Base-by-base conservation (phyloP, 2,113 vertebrate species). In the Aplodontia rufa region DNA sequence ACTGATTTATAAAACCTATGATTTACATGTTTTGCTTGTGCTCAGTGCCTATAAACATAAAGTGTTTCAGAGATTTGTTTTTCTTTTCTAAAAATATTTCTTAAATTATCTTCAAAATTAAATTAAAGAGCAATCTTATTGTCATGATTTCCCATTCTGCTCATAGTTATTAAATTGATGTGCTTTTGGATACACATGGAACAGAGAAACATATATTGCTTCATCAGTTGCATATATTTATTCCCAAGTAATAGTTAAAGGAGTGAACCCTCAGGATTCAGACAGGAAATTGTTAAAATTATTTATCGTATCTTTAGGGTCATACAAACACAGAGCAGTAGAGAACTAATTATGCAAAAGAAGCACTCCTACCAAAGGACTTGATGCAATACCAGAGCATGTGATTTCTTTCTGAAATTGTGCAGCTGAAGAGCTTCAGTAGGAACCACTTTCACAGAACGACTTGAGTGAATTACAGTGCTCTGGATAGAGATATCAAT, bases 161-260 rank as follows among this genome's bases (percentile, higher is more conserved):
- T 82, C n/a, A 60, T 45, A 78, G 16, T 64, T 28, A 3, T 81
- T 74, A 68, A 85, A 86, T 22, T 85, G 51, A 79, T n/a, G 66
- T 84, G 49, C 32, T 84, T 49, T 81, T 93, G 40, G 28, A 78
- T 24, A 53, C 53, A 66, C 5, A 79, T 37, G 1, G 4, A 82
- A 11, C 37, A 78, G 45, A 93, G 26, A 58, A 81, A 79, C n/a
- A 24, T 14, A 28, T 58, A 19, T 76, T 76, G 75, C 17, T 82
- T 64, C 19, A 92, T 80, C 58, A 90, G n/a, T 64, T 3, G 1
- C 32, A 45, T 76, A 51, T 0, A 78, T 42, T 92, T 81, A 58
- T 95, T 87, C 94, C 16, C 40, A 79, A 95, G 12, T 72, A 69
- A 92, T 74, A 68, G 78, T 93, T 87, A 66, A 55, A 64, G n/a